A percentile compares a stretch with the other conserved stretches of the same genome.
These are phyloP conservation scores for Patagioenas fasciata DNA, from an alignment of 2,113 vertebrate genomes.

Conservation along the genomic window DNA sequence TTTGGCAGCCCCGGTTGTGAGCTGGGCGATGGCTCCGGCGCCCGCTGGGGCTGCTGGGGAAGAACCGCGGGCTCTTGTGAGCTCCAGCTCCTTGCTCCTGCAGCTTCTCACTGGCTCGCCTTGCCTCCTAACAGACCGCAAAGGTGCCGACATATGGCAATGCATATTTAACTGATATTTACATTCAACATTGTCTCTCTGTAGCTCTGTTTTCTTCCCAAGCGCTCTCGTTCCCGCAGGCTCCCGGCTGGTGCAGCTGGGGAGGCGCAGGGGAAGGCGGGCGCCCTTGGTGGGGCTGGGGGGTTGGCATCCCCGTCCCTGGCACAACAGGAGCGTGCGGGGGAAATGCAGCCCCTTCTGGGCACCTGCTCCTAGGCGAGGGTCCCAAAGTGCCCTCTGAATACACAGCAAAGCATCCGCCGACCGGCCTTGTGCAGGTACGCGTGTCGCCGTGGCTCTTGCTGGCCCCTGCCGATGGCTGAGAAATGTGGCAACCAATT, in stretches of 20 bases:
- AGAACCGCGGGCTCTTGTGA: neutral
- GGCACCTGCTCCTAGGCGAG: neutral
- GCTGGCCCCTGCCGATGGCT: neutral
- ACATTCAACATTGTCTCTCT: slow-evolving; percentile 73
- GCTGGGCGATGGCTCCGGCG: neutral
- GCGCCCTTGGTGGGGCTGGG: neutral
- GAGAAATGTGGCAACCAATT: neutral
- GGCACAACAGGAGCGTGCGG: too few species aligned
- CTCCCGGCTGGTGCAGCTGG: slow-evolving; percentile 14
- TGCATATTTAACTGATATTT: slow-evolving; percentile 78
- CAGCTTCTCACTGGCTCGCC: slow-evolving; percentile 21
- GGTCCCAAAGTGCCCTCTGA: neutral
- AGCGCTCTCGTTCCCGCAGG: slow-evolving; percentile 38
- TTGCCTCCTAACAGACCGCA: slow-evolving; percentile 42
- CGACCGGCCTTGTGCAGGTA: too few species aligned
- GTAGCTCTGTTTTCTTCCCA: slow-evolving; percentile 67
- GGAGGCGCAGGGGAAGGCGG: neutral
- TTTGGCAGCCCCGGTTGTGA: too few species aligned
- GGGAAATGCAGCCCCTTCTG: neutral
- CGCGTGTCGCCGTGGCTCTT: fast-evolving
- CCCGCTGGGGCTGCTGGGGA: neutral
- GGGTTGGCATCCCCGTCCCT: neutral
- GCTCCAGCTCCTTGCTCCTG: slow-evolving; percentile 37
- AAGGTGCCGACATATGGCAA: slow-evolving; percentile 73
- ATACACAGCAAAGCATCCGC: too few species aligned